Base-by-base conservation (phyloP, 92 coral and sea anemone genomes). In the Meandrina meandrites region DNA sequence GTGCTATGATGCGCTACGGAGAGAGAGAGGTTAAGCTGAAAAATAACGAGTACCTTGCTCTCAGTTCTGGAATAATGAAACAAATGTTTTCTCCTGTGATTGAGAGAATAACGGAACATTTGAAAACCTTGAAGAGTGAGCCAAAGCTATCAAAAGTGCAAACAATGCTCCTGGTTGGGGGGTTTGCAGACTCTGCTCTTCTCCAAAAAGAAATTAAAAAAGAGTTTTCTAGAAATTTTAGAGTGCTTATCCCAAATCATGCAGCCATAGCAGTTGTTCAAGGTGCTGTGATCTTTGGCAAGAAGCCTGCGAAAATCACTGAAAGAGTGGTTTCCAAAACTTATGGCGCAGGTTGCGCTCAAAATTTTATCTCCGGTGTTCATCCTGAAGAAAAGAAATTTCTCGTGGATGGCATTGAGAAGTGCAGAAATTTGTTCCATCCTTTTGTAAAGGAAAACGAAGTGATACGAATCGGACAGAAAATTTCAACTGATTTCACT, bases 211-310 rank as follows among this genome's bases (percentile, higher is more conserved):
- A 72, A n/a, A 83, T 83, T n/a, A 28, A 58, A 15, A 72, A 47
- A 16, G 64, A 72, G 30, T 83, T 83, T 53, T 30, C 62, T 1
- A 13, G 37, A 31, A 12, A 34, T 0, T 48, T 16, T n/a, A 71
- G 18, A 7, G 21, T 83, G 10, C 79, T 83, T 4, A 72, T 83
- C 60, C 87, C 87, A 51, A 56, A 42, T 37, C 64, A 83, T 18
- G 87, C 87, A 15, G 50, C 8, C 16, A 74, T 72, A 6, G 87
- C 87, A 47, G 87, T 83, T 17, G 66, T 72, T 18, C 72, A 72
- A 53, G 87, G 87, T 28, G 87, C 87, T 28, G 87, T 42, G 31
- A 83, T 83, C 64, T 83, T 71, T 72, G 87, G 79, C 51, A 71
- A 83, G 17, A 53, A 74, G 8, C 87, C 87, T 47, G 27, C 72